A percentile compares a stretch with the other conserved stretches of the same genome.
phyloP scores from a whole-genome alignment of 1,140 invertebrate genomes.

The Cataglyphis hispanica region DNA sequence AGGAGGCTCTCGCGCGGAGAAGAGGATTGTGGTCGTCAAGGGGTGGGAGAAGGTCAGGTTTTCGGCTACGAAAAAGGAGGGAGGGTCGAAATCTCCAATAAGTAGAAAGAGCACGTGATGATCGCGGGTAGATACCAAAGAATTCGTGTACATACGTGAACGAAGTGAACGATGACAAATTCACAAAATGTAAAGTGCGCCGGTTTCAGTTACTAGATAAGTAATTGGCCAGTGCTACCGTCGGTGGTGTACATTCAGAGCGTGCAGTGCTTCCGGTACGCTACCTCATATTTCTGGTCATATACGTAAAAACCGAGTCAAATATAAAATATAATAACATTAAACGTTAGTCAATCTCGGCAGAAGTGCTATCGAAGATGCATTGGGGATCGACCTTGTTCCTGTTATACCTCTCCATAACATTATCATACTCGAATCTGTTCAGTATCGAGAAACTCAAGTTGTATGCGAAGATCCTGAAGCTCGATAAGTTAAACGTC shows the following conservation, averaged over 20 bases:
- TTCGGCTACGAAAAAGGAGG: neutral
- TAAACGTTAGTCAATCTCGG: conserved; percentile 20
- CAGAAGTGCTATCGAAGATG: conserved; percentile 70
- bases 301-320: conserved; percentile 16
- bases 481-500: conserved; percentile 64
- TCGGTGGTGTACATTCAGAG: conserved; percentile 48
- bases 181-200: conserved; percentile 69
- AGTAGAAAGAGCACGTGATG: conserved; percentile 48
- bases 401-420: conserved; percentile 67
- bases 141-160: conserved; percentile 61
- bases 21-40: conserved; percentile 22
- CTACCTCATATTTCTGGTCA: conserved; percentile 58
- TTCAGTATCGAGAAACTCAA: conserved; percentile 79
- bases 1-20: conserved; percentile 6
- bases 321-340: conserved; percentile 1
- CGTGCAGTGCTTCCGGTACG: conserved; percentile 60
- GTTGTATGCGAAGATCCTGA: conserved; percentile 75
- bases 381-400: conserved; percentile 67
- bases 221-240: conserved; percentile 4
- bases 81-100: conserved; percentile 30
- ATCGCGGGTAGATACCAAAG: conserved; percentile 56
- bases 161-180: conserved; percentile 17
- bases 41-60: conserved; percentile 48
- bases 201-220: conserved; percentile 14
- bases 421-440: conserved; percentile 67